These are phyloP conservation scores for Pterois miles DNA, from an alignment of 2,797 vertebrate species.

Conservation along the genomic window DNA sequence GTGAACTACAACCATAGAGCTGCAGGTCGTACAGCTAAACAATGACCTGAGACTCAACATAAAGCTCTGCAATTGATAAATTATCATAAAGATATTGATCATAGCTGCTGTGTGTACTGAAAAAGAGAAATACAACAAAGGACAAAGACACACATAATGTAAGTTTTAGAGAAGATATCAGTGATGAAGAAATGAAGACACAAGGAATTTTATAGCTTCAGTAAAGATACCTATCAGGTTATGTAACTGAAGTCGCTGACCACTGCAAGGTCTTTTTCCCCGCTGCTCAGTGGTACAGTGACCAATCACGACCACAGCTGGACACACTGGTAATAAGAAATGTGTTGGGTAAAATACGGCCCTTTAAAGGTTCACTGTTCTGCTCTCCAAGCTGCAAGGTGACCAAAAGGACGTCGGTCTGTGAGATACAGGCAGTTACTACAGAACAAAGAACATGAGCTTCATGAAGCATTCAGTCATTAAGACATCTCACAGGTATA, in stretches of 20 bases:
- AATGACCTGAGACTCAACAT: too few relatives aligned
- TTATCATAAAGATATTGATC: background rate
- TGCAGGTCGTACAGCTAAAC: background rate
- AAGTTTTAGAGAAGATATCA: background rate
- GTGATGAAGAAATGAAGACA: conserved; percentile 18
- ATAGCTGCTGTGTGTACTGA: background rate
- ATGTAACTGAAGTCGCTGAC: conserved; percentile 59
- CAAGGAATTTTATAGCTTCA: conserved; percentile 35
- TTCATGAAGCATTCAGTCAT: conserved; percentile 54
- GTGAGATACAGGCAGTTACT: conserved; percentile 44
- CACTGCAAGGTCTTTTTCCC: conserved; percentile 57
- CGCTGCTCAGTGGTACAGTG: conserved; percentile 54
- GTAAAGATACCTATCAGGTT: conserved; percentile 53
- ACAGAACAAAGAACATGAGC: conserved; percentile 32
- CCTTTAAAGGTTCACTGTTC: conserved; percentile 45
- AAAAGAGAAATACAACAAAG: background rate
- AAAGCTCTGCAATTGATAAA: background rate
- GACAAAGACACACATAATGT: background rate
- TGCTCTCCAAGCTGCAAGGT: conserved; percentile 69
- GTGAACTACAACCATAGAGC: background rate
- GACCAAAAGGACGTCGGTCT: conserved; percentile 53
- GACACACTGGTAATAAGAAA: conserved; percentile 68
- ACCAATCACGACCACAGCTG: conserved; percentile 58
- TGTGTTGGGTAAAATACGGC: conserved; percentile 69
- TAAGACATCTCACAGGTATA: conserved; percentile 41